Evolutionary conservation across 2,797 vertebrate genomes (phyloP), one percentile per base, ranked within the genome.

Genomic region (Vespertilio murinus): DNA sequence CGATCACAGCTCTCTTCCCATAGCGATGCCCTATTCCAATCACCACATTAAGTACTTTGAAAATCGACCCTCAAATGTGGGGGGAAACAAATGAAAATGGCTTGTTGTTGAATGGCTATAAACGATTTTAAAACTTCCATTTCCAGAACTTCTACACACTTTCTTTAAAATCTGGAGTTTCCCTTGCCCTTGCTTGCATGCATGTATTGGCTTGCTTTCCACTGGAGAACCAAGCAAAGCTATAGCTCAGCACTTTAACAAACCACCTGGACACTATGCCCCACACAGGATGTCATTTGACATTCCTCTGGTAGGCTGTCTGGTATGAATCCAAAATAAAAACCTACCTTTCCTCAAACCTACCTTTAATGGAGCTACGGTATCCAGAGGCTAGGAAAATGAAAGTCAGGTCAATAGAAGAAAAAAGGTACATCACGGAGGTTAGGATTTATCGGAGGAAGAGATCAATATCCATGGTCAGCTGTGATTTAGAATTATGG

Each of bases 281-380:
- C 47, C 38, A 74, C 20, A 0, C 45, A 45, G 47, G 11, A 67
- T 10, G 6, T 30, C 65, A n/a, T 23, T n/a, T 59, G 38, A 56
- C 88, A 87, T 85, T 80, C 30, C 67, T 64, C 75, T 61, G 59
- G 22, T 42, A 95, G 69, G 16, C 6, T 85, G 0, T 42, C 7
- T 23, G 25, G 16, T 38, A 33, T 30, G 38, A 61, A 92, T 65
- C 65, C 49, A 3, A 88, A 65, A 88, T 78, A 33, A 73, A 96
- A 90, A 92, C 7, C 23, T 78, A 96, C 95, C 94, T 82, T 84
- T 93, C 33, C 93, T 83, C 93, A 95, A 94, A 96, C 93, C 92
- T 97, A 97, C 94, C 96, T 98, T 91, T 79, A 33, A 88, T 69
- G 81, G 73, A 96, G 91, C 6, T 92, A 96, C 59, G 18, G 47